These are phyloP conservation scores for Cairina moschata DNA, from an alignment of 2,113 vertebrate species.

Conservation along the genomic window DNA sequence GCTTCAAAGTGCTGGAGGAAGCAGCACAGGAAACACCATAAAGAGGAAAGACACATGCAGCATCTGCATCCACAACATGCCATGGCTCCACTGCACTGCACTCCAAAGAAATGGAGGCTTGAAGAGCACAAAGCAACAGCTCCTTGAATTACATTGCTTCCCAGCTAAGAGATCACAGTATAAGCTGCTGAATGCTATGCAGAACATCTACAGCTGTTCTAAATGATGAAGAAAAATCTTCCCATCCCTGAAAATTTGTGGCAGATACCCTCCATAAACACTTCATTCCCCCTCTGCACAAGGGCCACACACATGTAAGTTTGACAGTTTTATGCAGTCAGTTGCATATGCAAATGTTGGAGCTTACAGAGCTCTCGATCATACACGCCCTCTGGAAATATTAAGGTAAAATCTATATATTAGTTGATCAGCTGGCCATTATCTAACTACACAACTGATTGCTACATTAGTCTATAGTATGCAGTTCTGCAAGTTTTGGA, in stretches of 20 bases:
- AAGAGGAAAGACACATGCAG: neutral
- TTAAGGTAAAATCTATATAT: constrained; percentile 17
- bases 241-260: constrained; percentile 1
- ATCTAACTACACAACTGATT: neutral
- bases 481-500: constrained; percentile 38
- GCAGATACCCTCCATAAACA: neutral
- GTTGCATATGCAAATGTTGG: constrained; percentile 23
- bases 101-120: neutral
- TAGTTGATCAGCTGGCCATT: neutral
- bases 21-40: neutral
- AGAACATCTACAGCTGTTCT: neutral
- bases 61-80: neutral
- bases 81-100: neutral
- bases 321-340: neutral
- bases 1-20: neutral
- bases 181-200: neutral
- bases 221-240: neutral
- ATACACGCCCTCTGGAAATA: constrained; percentile 16
- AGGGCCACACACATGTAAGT: neutral
- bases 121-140: neutral
- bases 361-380: constrained; percentile 9
- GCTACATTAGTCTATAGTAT: constrained; percentile 44
- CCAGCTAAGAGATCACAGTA: neutral
- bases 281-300: neutral
- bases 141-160: neutral